Base-by-base conservation (phyloP, 1,140 invertebrate species). In the Pinna nobilis region DNA sequence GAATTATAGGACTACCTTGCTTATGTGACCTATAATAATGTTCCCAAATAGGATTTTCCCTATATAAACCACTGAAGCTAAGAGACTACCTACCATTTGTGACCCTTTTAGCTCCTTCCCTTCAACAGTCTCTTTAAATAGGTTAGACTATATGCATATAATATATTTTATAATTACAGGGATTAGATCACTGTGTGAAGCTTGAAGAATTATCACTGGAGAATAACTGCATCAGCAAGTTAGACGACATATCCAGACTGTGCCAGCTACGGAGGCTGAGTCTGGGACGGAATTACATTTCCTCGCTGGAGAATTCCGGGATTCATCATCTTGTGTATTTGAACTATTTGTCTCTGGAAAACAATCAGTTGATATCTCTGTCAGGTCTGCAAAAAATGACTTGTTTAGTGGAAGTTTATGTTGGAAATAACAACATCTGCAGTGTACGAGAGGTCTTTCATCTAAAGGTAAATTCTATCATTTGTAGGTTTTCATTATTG, bases 261-360 rank as follows among this genome's bases (percentile, higher is more conserved):
- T 92, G 92, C 77, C 94, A 92, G 81, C 91, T 98, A n/a, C 92
- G 95, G 25, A 95, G 95, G 0, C 94, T 98, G 63, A 95, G 96
- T 86, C 88, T 98, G 9, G 94, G 95, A 83, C 92, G 93, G 63
- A 98, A 98, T 88, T 92, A 92, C 76, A 92, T 98, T 63, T 91
- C 91, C 23, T 90, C 92, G 7, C 87, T 98, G 32, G 87, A 89
- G 28, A 76, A 68, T 25, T 73, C 73, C 3, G 79, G 78, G 6
- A 64, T 88, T 9, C 74, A 81, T 28, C 63, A 70, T 30, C 53
- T 88, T n/a, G 53, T 70, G n/a, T 59, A 82, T n/a, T 78, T 89
- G 25, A 63, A 69, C n/a, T 88, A 85, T 68, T 77, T 89, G 30
- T 82, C 86, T 3, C 39, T 89, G 25, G 86, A 88, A 25, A 79